Evolutionary conservation across 2,888 invertebrate genomes (phyloP).

Genomic region (Allophyes oxyacanthae): DNA sequence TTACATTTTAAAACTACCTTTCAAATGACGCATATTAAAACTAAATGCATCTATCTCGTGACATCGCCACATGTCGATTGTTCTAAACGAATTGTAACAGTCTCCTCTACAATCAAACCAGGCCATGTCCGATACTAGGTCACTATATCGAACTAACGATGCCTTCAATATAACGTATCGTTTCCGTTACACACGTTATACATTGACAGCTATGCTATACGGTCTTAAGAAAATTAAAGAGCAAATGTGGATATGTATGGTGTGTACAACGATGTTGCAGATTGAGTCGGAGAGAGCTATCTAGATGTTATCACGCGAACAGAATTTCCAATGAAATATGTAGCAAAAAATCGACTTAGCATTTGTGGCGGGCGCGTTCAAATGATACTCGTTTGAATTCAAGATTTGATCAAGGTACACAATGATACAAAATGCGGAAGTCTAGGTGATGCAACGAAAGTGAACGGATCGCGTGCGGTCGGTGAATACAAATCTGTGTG

Average conservation of each 20-base stretch:
- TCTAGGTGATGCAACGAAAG: slow-evolving; percentile 73
- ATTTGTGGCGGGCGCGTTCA: slow-evolving; percentile 49
- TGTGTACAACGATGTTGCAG: slow-evolving; percentile 47
- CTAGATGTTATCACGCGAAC: slow-evolving; percentile 70
- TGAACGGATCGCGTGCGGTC: slow-evolving; percentile 68
- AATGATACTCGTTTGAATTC: slow-evolving; percentile 31
- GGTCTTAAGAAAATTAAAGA: slow-evolving; percentile 31
- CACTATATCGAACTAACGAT: slow-evolving; percentile 61
- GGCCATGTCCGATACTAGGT: slow-evolving; percentile 69
- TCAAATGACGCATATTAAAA: slow-evolving; percentile 32
- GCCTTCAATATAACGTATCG: slow-evolving; percentile 26
- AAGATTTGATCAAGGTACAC: slow-evolving; percentile 65
- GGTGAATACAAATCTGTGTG: slow-evolving; percentile 53
- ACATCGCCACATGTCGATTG: slow-evolving; percentile 53
- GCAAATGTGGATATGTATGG: slow-evolving; percentile 58
- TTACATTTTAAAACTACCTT: slow-evolving; percentile 27
- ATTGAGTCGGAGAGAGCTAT: slow-evolving; percentile 71
- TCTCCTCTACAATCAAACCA: slow-evolving; percentile 62
- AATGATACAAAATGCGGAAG: slow-evolving; percentile 68
- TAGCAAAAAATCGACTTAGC: slow-evolving; percentile 63
- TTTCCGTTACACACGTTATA: slow-evolving; percentile 45
- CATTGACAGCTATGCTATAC: slow-evolving; percentile 53
- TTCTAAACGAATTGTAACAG: slow-evolving; percentile 49
- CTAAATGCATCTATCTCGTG: slow-evolving; percentile 40
- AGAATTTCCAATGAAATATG: slow-evolving; percentile 82